Evolutionary conservation across 2,797 vertebrate species (phyloP).

Genomic region (Molothrus ater): DNA sequence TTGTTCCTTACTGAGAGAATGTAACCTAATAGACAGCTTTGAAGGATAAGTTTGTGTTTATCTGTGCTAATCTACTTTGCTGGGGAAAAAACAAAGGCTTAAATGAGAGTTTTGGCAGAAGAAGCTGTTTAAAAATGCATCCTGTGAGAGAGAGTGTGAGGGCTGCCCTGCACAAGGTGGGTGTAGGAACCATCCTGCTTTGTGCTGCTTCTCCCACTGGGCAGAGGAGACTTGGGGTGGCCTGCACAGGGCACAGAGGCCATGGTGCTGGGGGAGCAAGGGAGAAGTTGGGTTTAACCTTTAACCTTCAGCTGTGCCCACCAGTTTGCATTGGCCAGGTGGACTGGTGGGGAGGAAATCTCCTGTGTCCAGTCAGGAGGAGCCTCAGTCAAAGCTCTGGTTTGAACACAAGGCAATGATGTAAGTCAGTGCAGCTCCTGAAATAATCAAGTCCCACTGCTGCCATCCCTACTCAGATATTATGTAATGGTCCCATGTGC

Average conservation of each 20-base stretch:
- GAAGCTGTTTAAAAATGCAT: neutral
- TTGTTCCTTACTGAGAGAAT: neutral
- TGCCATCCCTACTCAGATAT: neutral
- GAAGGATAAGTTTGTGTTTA: neutral
- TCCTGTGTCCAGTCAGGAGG: neutral
- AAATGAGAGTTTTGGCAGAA: neutral
- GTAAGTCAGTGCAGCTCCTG: neutral
- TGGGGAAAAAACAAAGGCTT: accelerated
- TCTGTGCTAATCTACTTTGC: neutral
- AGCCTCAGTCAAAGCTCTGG: neutral
- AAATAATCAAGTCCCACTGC: neutral
- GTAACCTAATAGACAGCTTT: neutral
- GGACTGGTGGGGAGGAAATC: neutral
- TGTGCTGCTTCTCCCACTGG: neutral
- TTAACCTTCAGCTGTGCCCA: neutral
- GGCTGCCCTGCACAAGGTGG: accelerated
- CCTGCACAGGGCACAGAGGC: neutral
- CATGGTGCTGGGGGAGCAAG: neutral
- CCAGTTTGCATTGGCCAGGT: neutral
- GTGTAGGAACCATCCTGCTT: neutral
- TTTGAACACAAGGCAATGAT: neutral
- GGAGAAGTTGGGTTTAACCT: neutral
- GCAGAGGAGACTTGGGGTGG: neutral
- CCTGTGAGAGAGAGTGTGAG: neutral
- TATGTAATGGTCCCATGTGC: neutral